These are phyloP conservation scores for Leuciscus waleckii DNA, from an alignment of 2,797 vertebrate genomes.

Conservation along the genomic window DNA sequence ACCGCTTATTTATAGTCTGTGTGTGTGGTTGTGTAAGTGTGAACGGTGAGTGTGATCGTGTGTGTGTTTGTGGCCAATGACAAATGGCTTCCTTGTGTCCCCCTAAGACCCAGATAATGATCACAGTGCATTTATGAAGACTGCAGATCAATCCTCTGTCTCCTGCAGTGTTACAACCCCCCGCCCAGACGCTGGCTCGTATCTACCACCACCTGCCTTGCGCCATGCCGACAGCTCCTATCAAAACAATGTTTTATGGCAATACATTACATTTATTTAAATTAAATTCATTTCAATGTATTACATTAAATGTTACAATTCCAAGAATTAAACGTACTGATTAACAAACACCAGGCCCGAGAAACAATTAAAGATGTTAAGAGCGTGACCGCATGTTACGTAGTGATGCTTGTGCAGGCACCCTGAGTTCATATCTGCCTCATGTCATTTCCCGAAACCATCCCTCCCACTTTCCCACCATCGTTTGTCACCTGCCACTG, in stretches of 20 bases:
- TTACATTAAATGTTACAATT: neutral
- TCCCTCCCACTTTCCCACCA: neutral
- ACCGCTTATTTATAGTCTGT: conserved; percentile 29
- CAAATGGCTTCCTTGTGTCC: conserved; percentile 58
- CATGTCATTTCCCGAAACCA: conserved; percentile 5
- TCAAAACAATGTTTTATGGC: conserved; percentile 35
- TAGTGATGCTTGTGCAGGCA: neutral
- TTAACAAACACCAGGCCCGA: neutral
- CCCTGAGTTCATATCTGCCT: neutral
- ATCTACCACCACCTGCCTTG: conserved; percentile 22
- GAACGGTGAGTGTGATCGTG: conserved; percentile 27
- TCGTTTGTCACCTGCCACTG: conserved; percentile 10
- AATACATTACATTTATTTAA: neutral
- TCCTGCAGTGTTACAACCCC: conserved; percentile 42
- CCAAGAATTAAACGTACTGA: neutral
- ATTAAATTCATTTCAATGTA: neutral
- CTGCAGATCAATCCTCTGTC: conserved; percentile 60
- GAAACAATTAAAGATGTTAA: conserved; percentile 8
- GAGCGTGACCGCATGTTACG: neutral
- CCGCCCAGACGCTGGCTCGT: conserved; percentile 2
- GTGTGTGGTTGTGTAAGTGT: conserved; percentile 25
- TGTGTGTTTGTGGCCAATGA: conserved; percentile 56
- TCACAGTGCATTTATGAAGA: conserved; percentile 66
- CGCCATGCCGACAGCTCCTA: conserved; percentile 14
- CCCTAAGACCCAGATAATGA: conserved; percentile 64